Evolutionary conservation across 2,888 invertebrate species (phyloP), one percentile per base, ranked within the genome.

Genomic region (Heliconius erato): DNA sequence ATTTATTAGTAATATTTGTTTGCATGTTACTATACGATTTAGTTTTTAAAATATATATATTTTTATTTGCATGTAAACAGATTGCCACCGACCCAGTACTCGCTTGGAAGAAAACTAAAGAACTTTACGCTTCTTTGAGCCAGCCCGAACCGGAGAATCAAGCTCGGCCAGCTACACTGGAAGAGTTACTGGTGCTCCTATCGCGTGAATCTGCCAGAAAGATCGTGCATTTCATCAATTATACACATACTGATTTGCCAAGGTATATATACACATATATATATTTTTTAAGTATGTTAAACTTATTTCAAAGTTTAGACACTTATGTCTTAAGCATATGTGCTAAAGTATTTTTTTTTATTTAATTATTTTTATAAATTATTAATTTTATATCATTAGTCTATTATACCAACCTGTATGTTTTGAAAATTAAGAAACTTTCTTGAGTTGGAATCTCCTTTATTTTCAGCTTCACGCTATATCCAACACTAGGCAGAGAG

Each of bases 91-190:
- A 98, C 93, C 98, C 98, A 0, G 97, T 96, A 85, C 91, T 97
- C 81, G 98, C 98, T 1, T 96, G 97, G 91, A 96, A 97, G 90
- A 98, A 98, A 90, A 97, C 97, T 3, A 97, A 97, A 87, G 97
- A 97, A 86, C 91, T 98, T 74, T 98, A 98, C 97, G 91, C 91
- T 1, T 96, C 96, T 67, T 93, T 98, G 79, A 98, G 98, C 89
- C 93, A 97, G 86, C 97, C 98, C 40, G 98, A 98, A 89, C 98
- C 98, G 0, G 98, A 98, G 93, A 98, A 98, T 94, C 98, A 98
- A 92, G 97, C 98, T 6, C 96, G 98, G 63, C 98, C 98, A 0
- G 96, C 97, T 84, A 98, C 97, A 2, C 90, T 98, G 59, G 98
- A 98, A 89, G 98, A 98, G 89, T 92, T 98, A 84, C 93, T 98